Base-by-base conservation (phyloP, 2,888 invertebrate genomes). In the Tethea ocularis region DNA sequence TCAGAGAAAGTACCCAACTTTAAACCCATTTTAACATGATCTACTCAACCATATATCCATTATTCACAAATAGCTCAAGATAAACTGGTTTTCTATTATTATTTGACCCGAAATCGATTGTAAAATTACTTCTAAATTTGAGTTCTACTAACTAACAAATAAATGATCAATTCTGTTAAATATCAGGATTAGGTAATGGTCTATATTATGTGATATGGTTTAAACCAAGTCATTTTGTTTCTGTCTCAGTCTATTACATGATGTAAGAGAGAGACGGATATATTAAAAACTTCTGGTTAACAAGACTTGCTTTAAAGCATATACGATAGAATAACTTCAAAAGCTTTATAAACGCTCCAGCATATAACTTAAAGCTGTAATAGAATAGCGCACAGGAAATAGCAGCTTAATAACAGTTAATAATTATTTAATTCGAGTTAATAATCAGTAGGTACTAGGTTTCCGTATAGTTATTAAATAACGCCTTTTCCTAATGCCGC, bases 381-480 rank as follows among this genome's bases (percentile, higher is more conserved):
- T 23, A 52, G 26, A 36, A 20, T 57, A 57, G 57, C 52, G 55
- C 52, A 54, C 60, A 69, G 79, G 77, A 78, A 75, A 73, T 61
- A 64, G 63, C 70, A 66, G 66, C 59, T 71, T 72, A 74, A 72
- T 73, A 68, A 66, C 67, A 62, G 64, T 59, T 67, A 61, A 62
- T 72, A 72, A 76, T 77, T 72, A 64, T 65, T 71, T 71, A 68
- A 71, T 66, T 56, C 59, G 63, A 63, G 61, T 63, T 66, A 67
- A 69, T 69, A 59, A 63, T 54, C 61, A 58, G 61, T 53, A 62
- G 57, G 66, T 57, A 57, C 17, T n/a, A n/a, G 29, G 33, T 54
- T 54, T 33, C 33, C 54, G 29, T 33, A 29, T n/a, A 29, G n/a
- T 29, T 52, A 52, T 52, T 52, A 52, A 23, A 52, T 52, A 15